A percentile compares a stretch with the other conserved stretches of the same genome.
phyloP scores from a whole-genome alignment of 2,113 vertebrate genomes.

The Stegastes partitus region DNA sequence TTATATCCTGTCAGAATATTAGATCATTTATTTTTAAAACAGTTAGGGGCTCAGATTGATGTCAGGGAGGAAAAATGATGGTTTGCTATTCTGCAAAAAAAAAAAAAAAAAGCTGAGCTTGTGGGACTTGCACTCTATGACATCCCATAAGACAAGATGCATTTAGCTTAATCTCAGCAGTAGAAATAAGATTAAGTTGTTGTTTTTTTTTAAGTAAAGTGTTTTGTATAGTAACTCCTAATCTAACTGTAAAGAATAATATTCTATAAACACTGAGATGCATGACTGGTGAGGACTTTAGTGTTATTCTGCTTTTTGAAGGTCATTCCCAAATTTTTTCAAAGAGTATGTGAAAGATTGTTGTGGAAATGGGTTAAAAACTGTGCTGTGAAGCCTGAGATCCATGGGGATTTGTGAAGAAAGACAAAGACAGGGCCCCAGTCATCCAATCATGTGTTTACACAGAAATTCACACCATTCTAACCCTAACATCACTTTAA shows the following conservation, averaged over 20 bases:
- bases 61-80: no score
- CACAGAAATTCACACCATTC: constrained; percentile 97
- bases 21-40: not conserved
- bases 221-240: not conserved
- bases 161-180: not conserved
- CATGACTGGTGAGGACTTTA: not conserved
- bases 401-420: constrained; percentile 79
- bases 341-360: constrained; percentile 61
- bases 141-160: not conserved
- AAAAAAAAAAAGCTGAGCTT: not conserved
- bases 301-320: not conserved
- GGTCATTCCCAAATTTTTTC: constrained; percentile 83
- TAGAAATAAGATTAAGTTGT: no score
- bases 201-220: not conserved
- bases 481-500: constrained; percentile 87
- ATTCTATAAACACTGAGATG: not conserved
- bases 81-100: not conserved
- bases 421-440: constrained; percentile 88
- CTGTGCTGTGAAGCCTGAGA: constrained; percentile 64
- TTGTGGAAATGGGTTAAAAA: constrained; percentile 62
- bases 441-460: constrained; percentile 92
- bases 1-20: not conserved
- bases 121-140: not conserved
- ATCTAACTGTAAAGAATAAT: not conserved
- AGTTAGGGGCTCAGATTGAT: not conserved